Conservation (phyloP, 1,140 invertebrate species). For the Bilobella aurantiaca region DNA sequence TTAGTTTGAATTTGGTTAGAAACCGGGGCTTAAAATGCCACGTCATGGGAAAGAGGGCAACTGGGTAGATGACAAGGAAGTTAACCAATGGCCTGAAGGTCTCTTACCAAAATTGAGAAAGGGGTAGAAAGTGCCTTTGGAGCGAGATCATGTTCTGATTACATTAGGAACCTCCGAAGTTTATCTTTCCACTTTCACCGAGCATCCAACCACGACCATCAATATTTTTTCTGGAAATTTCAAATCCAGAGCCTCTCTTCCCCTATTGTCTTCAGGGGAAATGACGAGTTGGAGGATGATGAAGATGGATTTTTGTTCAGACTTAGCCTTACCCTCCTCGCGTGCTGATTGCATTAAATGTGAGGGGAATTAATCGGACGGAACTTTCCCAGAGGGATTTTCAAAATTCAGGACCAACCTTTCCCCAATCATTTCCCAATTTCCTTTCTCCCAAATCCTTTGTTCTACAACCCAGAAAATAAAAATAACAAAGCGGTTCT, state of each 20-base stretch:
- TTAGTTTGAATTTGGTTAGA: too few relatives aligned
- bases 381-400: constrained; percentile 16
- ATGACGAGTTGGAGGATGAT: background rate
- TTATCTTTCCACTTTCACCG: background rate
- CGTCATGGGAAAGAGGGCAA: too few relatives aligned
- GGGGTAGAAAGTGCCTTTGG: too few relatives aligned
- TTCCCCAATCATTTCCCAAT: background rate
- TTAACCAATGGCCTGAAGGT: too few relatives aligned
- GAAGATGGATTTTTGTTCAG: constrained; percentile 7
- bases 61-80: too few relatives aligned
- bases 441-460: background rate
- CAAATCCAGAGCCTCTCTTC: too few relatives aligned
- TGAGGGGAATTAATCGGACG: constrained; percentile 15
- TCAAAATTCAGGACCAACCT: constrained; percentile 1
- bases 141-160: constrained; percentile 3
- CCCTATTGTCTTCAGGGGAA: background rate
- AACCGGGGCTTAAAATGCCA: too few relatives aligned
- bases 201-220: background rate
- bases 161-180: background rate
- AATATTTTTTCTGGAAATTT: too few relatives aligned
- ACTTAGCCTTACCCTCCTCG: background rate
- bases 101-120: too few relatives aligned
- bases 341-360: constrained; percentile 16
- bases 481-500: background rate
- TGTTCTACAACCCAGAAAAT: background rate